Conservation (phyloP, 2,113 vertebrate species). For the Pontoporia blainvillei region DNA sequence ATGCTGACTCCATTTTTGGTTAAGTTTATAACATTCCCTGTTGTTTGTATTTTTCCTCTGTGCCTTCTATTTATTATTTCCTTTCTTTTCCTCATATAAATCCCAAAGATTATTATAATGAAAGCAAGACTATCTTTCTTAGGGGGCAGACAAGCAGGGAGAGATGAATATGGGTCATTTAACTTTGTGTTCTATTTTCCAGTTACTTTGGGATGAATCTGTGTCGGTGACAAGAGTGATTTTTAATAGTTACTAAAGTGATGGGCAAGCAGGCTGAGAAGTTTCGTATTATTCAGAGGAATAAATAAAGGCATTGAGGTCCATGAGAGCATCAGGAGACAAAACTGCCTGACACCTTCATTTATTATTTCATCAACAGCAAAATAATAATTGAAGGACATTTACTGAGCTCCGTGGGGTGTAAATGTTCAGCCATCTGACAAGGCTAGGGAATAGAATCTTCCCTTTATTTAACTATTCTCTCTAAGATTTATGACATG, state of each 20-base stretch:
- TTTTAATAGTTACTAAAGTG: neutral
- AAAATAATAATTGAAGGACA: neutral
- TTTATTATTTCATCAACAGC: neutral
- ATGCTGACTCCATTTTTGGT: neutral
- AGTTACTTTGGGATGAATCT: neutral
- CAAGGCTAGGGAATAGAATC: neutral
- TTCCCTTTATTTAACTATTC: neutral
- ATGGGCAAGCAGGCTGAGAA: fast-evolving
- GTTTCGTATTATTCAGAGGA: neutral
- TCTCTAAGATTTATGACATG: neutral
- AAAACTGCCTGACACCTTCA: too few relatives aligned
- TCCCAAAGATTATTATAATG: neutral
- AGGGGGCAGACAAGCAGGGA: neutral
- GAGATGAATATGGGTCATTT: neutral
- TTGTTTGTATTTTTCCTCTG: neutral
- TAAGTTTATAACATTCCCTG: neutral
- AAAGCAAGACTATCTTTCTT: neutral
- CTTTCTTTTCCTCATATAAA: neutral
- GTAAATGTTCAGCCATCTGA: neutral
- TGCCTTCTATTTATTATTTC: neutral
- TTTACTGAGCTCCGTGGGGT: neutral
- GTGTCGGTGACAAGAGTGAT: neutral
- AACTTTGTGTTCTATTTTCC: neutral
- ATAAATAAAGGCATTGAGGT: neutral
- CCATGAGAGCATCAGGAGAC: fast-evolving